phyloP scores from a whole-genome alignment of 1,140 invertebrate genomes.

The Apocrypta bakeri region DNA sequence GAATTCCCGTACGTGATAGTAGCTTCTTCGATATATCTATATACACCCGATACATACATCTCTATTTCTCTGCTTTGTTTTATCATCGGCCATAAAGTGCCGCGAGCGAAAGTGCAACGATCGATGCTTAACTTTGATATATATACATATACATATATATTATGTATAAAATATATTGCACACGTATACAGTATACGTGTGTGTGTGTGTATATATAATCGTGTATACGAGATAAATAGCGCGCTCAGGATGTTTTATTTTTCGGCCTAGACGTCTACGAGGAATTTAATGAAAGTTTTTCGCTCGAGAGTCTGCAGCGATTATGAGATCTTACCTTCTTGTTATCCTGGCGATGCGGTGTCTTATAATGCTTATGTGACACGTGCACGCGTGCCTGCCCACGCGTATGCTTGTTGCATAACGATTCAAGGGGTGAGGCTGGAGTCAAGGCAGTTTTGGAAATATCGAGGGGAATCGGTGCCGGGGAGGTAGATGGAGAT shows the following conservation, averaged over 20 bases:
- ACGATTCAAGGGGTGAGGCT: not conserved
- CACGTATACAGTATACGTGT: too few relatives aligned
- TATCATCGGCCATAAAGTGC: constrained; percentile 17
- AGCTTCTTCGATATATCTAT: not conserved
- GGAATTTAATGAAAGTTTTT: constrained; percentile 35
- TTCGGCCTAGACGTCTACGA: not conserved
- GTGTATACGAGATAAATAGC: not conserved
- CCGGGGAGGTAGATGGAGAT: not conserved
- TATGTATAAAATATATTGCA: too few relatives aligned
- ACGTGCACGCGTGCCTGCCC: too few relatives aligned
- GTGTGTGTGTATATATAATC: constrained; percentile 5
- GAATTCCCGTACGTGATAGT: not conserved
- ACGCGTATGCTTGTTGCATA: not conserved
- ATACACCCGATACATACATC: too few relatives aligned
- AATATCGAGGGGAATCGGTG: not conserved
- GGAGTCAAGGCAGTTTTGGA: not conserved
- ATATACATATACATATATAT: not conserved
- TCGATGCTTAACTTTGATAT: too few relatives aligned
- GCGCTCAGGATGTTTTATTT: constrained; percentile 7
- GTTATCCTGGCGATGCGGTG: not conserved
- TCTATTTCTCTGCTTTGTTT: constrained; percentile 28
- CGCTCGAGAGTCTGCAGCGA: not conserved
- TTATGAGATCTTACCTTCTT: not conserved
- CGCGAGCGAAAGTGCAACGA: not conserved
- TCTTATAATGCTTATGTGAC: too few relatives aligned